Evolutionary conservation across 2,797 vertebrate species (phyloP).

Genomic region (Thalassophryne amazonica): DNA sequence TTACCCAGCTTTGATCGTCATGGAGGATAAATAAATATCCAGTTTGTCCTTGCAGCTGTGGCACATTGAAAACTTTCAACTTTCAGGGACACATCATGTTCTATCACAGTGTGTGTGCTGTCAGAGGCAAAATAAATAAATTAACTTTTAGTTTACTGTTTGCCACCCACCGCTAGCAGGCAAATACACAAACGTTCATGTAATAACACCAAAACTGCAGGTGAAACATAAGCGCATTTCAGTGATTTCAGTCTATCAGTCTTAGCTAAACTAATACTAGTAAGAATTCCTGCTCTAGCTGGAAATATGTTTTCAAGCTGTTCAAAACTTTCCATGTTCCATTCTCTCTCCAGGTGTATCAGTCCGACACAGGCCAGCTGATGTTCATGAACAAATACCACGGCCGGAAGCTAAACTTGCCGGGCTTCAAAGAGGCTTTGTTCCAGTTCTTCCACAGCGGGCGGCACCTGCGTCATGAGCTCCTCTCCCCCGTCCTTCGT

Average conservation of each 20-base stretch:
- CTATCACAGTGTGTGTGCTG: too few species aligned
- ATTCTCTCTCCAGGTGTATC: slow-evolving; percentile 83
- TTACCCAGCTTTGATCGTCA: too few species aligned
- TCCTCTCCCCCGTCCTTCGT: slow-evolving; percentile 88
- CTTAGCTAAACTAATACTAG: not conserved
- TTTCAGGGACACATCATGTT: too few species aligned
- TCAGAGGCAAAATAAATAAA: too few species aligned
- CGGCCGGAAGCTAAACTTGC: slow-evolving; percentile 87
- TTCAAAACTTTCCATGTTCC: not conserved
- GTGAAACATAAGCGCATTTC: not conserved
- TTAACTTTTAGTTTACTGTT: too few species aligned
- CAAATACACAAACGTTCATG: too few species aligned
- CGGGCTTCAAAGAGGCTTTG: slow-evolving; percentile 94
- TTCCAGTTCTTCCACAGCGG: slow-evolving; percentile 96
- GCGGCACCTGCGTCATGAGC: slow-evolving; percentile 84
- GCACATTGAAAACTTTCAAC: too few species aligned
- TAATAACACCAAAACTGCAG: too few species aligned
- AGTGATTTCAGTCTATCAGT: not conserved
- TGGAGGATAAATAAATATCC: too few species aligned
- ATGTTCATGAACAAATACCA: slow-evolving; percentile 98
- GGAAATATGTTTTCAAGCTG: not conserved
- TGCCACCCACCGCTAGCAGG: too few species aligned
- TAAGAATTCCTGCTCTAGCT: not conserved
- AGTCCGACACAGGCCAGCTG: slow-evolving; percentile 88
- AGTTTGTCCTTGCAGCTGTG: too few species aligned